Conservation (phyloP, 2,888 invertebrate species). For the Lumbricus terrestris region DNA sequence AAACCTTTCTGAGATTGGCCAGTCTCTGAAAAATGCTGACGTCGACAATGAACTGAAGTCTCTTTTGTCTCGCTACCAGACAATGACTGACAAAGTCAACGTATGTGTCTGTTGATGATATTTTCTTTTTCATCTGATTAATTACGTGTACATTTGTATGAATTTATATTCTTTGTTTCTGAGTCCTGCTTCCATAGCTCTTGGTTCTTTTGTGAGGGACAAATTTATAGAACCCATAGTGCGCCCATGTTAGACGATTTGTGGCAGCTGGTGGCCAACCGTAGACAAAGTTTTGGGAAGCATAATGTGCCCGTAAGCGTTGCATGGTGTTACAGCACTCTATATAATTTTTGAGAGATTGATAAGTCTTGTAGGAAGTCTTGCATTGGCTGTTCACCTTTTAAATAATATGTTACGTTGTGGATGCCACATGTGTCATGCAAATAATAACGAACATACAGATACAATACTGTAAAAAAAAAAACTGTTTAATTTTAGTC, state of each 20-base stretch:
- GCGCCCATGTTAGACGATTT: too few species aligned
- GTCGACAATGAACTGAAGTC: neutral
- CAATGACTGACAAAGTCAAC: neutral
- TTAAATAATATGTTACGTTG: neutral
- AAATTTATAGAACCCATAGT: neutral
- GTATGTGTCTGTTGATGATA: neutral
- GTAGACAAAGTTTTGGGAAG: neutral
- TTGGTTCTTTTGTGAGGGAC: neutral
- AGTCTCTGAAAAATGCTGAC: neutral
- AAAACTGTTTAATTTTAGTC: neutral
- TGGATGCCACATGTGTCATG: neutral
- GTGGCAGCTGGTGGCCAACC: neutral
- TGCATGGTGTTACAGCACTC: neutral
- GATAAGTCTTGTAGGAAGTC: neutral
- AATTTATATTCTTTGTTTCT: neutral
- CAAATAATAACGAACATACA: too few species aligned
- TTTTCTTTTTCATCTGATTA: constrained; percentile 8
- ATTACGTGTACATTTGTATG: neutral
- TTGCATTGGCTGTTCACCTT: neutral
- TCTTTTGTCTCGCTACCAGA: neutral
- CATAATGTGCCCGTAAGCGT: neutral
- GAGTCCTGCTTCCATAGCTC: neutral
- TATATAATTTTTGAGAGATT: neutral
- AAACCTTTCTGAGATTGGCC: neutral
- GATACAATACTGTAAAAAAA: neutral